These are phyloP conservation scores for Arnoldichthys spilopterus DNA, from an alignment of 2,797 vertebrate species.

Conservation along the genomic window DNA sequence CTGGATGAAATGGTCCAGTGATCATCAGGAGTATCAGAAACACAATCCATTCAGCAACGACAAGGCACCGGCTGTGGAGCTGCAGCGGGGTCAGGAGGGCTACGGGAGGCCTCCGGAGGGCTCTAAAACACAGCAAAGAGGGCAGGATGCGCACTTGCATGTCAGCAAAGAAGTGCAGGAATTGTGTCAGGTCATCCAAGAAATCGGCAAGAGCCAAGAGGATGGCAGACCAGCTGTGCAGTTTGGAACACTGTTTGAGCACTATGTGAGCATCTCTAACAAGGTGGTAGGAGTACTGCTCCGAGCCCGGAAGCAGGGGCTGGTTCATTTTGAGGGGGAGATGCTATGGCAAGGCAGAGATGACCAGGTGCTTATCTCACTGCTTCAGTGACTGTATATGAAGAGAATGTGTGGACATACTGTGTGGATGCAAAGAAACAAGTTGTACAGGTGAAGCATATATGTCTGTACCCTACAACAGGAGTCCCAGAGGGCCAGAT, in stretches of 20 bases:
- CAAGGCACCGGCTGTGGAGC: slow-evolving; percentile 55
- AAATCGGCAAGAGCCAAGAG: slow-evolving; percentile 72
- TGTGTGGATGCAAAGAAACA: background rate
- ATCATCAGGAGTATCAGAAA: slow-evolving; percentile 83
- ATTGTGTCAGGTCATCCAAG: slow-evolving; percentile 82
- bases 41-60: slow-evolving; percentile 86
- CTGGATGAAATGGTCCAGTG: slow-evolving; percentile 88
- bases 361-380: slow-evolving; percentile 81
- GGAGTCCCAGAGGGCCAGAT: background rate
- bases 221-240: slow-evolving; percentile 73
- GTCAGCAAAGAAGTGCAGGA: slow-evolving; percentile 84
- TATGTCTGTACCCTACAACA: background rate
- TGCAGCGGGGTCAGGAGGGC: slow-evolving; percentile 72
- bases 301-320: slow-evolving; percentile 85
- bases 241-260: slow-evolving; percentile 86
- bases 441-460: background rate
- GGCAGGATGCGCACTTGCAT: slow-evolving; percentile 82
- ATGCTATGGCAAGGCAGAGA: slow-evolving; percentile 95
- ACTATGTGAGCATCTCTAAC: slow-evolving; percentile 88
- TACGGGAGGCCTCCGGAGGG: slow-evolving; percentile 86
- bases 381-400: slow-evolving; percentile 70
- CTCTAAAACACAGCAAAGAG: slow-evolving; percentile 87
- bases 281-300: slow-evolving; percentile 90
- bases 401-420: too few species aligned
- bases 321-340: slow-evolving; percentile 89